These are phyloP conservation scores for Ophraella communa DNA, from an alignment of 2,888 invertebrate species.

Conservation along the genomic window DNA sequence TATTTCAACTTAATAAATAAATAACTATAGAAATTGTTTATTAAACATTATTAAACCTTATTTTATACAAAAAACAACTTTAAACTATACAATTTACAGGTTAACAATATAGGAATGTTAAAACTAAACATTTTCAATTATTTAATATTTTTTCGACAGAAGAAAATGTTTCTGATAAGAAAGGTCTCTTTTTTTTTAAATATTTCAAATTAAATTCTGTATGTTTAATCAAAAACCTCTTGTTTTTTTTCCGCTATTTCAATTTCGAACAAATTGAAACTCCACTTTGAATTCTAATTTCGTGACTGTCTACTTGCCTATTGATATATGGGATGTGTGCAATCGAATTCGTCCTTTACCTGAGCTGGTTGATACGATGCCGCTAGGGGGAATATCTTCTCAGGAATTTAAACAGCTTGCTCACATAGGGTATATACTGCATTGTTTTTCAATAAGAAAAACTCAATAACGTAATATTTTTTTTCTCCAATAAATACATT, in stretches of 20 bases:
- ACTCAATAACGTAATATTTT: neutral
- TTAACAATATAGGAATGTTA: no score
- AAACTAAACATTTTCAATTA: no score
- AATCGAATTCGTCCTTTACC: constrained; percentile 1
- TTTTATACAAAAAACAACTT: no score
- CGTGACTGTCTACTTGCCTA: constrained; percentile 4
- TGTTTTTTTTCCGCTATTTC: neutral
- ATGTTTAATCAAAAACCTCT: neutral
- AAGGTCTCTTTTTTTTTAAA: neutral
- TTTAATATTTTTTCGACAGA: no score
- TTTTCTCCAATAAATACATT: no score
- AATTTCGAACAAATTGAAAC: neutral
- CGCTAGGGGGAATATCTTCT: neutral
- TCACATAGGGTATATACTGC: neutral
- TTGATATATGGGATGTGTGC: constrained; percentile 8
- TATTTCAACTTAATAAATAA: no score
- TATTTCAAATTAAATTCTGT: neutral
- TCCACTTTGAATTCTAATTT: constrained; percentile 5
- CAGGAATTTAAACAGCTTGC: neutral
- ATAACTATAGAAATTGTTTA: no score
- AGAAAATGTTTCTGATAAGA: no score
- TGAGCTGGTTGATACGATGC: constrained; percentile 7
- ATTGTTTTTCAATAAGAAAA: neutral
- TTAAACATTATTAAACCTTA: no score
- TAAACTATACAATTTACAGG: no score